Percentiles rank a stretch among this genome's conserved stretches.
phyloP scores from a whole-genome alignment of 2,113 vertebrate genomes.

The Sylvia atricapilla region DNA sequence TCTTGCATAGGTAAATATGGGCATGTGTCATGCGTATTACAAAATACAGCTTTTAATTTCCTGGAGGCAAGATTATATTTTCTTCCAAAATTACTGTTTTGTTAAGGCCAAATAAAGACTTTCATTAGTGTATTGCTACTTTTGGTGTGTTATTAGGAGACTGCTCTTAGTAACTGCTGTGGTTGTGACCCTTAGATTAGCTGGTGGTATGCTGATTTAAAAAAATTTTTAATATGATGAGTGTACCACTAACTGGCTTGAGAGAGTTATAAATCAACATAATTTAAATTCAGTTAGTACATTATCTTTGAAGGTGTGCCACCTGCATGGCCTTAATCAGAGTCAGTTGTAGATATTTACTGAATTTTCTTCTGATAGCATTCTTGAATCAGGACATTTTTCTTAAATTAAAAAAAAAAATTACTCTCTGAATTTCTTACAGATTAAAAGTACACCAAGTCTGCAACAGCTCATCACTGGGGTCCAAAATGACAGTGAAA shows the following conservation, averaged over 20 bases:
- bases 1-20: neutral
- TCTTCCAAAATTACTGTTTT: constrained; percentile 7
- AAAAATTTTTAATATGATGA: neutral
- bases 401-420: neutral
- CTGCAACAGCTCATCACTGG: constrained; percentile 74
- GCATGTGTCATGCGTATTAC: neutral
- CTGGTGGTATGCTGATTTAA: neutral
- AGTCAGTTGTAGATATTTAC: neutral
- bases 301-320: neutral
- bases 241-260: neutral
- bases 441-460: constrained; percentile 76
- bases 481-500: constrained; percentile 35
- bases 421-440: neutral
- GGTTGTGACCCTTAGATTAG: neutral
- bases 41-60: neutral
- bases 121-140: neutral
- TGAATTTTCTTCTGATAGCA: neutral
- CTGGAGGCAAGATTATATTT: neutral
- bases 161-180: neutral
- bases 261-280: neutral
- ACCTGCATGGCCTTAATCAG: neutral
- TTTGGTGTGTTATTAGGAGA: neutral
- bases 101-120: neutral
- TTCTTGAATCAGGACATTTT: neutral
- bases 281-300: neutral